Evolutionary conservation across 2,888 invertebrate species (phyloP).

Genomic region (Nebria salina): DNA sequence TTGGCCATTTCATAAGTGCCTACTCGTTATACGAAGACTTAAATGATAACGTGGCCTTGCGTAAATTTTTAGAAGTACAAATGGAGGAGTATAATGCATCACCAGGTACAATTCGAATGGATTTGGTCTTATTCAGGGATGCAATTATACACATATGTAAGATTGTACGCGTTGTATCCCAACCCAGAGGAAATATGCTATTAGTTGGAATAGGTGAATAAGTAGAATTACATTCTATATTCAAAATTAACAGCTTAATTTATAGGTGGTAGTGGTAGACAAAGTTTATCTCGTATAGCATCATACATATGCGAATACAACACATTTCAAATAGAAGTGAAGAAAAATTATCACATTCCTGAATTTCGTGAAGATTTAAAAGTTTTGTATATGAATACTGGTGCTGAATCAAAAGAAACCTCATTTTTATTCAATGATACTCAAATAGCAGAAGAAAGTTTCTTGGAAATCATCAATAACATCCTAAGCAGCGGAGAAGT

Average conservation of each 20-base stretch:
- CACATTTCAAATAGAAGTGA: conserved; percentile 82
- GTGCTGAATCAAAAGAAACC: conserved; percentile 78
- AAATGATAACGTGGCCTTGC: conserved; percentile 69
- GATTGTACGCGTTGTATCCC: conserved; percentile 84
- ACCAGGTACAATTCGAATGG: conserved; percentile 81
- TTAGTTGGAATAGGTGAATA: conserved; percentile 79
- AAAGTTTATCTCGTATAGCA: conserved; percentile 80
- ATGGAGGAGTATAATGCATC: conserved; percentile 83
- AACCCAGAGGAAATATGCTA: conserved; percentile 83
- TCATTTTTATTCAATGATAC: conserved; percentile 88
- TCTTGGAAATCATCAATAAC: conserved; percentile 90
- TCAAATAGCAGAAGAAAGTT: conserved; percentile 84
- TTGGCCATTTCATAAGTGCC: conserved; percentile 83
- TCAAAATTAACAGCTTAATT: neutral
- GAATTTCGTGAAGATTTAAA: conserved; percentile 89
- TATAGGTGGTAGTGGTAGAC: conserved; percentile 83
- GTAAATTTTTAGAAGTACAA: conserved; percentile 65
- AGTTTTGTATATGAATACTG: conserved; percentile 74
- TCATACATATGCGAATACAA: conserved; percentile 82
- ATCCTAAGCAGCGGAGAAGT: conserved; percentile 89
- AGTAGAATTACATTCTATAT: neutral
- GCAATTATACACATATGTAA: conserved; percentile 87
- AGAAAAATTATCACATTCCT: conserved; percentile 77
- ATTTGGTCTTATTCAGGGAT: conserved; percentile 86
- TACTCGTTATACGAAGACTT: conserved; percentile 84